Base-by-base conservation (phyloP, 1,140 invertebrate species). In the Tetramorium simillimum region DNA sequence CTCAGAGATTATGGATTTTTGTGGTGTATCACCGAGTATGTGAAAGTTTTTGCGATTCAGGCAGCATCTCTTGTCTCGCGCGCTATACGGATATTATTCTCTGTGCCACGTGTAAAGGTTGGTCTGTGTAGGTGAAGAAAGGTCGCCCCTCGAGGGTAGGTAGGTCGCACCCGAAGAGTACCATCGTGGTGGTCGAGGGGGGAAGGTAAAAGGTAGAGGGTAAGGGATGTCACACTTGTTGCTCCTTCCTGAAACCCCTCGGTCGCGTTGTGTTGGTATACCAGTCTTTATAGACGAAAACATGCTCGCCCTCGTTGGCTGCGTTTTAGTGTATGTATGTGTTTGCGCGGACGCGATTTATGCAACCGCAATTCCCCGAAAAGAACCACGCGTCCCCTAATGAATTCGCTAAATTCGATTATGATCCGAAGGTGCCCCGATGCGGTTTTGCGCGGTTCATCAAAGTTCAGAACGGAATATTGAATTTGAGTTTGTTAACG, bases 221-320 rank as follows among this genome's bases (percentile, higher is more conserved):
- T 70, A 91, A 90, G 85, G 88, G 91, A 90, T 90, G 86, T 90
- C 87, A 88, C 90, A 91, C 91, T 92, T 92, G 91, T 92, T 92
- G 91, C 91, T 92, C 78, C 82, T 73, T 80, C 76, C 86, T 89
- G 76, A 89, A 86, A 67, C 80, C 82, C 49, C 87, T 80, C 84
- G 65, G 33, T 16, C 28, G 67, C 70, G 72, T 72, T 69, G 67
- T 65, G 28, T 58, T 58, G 53, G 56, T 86, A 76, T 58, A 72
- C 76, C 28, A 53, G 58, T 73, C 82, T 85, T 80, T 86, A 70
- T 37, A 89, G 60, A 9, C 67, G 88, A 76, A 69, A 86, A 24
- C 76, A 67, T 49, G 53, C 53, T 77, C 43, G 73, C 51, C 72
- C 72, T 77, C 46, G 33, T 85, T 62, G 75, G n/a, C 37, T 12